Evolutionary conservation across 2,113 vertebrate genomes (phyloP), one percentile per base, ranked within the genome.

Genomic region (Hydrolagus affinis): DNA sequence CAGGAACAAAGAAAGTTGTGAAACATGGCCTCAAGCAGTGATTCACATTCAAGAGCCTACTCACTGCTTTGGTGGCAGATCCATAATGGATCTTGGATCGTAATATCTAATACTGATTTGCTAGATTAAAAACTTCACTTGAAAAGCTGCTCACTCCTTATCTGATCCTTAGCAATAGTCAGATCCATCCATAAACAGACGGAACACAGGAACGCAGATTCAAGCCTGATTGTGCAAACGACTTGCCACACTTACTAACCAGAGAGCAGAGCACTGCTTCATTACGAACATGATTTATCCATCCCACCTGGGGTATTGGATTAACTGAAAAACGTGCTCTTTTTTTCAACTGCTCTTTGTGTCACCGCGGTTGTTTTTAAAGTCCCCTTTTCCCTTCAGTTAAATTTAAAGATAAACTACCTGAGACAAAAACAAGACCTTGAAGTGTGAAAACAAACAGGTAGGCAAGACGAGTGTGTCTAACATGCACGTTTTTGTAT

Each of bases 1-100:
- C 76, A 62, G 21, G 59, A 80, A 80, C 57, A 80, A 80, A 80
- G 76, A 80, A 80, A 62, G 76, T 80, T 80, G 59, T 80, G 76
- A 80, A 80, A 80, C 76, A 80, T 62, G 60, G 76, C 76, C 76
- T 62, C 57, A 80, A 80, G 76, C 59, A 11, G 12, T 25, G 56
- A 12, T 64, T 80, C 76, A 62, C 23, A 80, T 80, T 80, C 76
- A 80, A 62, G 11, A 80, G 71, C 23, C n/a, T 80, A 57, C 59
- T 62, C 10, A 28, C n/a, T 80, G 76, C 23, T 64, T 80, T 80
- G 59, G 21, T 64, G 76, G 23, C 23, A 15, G 9, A 21, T 75
- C 56, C 73, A 75, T 75, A 56, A 56, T 75, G 73, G 73, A 75
- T 21, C n/a, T 25, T 23, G 59, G 76, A 80, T 44, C 23, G 25